phyloP scores from a whole-genome alignment of 2,797 vertebrate genomes.

The Lophius americanus region DNA sequence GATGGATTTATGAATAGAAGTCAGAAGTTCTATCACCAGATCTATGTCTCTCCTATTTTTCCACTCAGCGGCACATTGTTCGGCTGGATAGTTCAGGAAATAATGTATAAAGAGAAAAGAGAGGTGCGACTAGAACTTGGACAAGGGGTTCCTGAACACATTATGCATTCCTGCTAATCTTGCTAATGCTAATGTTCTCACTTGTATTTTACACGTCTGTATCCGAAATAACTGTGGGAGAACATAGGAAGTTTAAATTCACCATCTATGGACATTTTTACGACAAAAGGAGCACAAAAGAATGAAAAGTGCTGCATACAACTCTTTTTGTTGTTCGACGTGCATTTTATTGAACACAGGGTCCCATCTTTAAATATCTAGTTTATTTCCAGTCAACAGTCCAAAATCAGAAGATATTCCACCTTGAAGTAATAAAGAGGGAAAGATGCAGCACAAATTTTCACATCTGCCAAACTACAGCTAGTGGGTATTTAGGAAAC shows the following conservation, averaged over 20 bases:
- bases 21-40: conserved; percentile 21
- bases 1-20: conserved; percentile 37
- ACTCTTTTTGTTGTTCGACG: not conserved
- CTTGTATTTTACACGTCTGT: not conserved
- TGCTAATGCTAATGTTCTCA: not conserved
- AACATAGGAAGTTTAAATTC: too few relatives aligned
- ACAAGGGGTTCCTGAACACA: not conserved
- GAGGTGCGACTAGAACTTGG: not conserved
- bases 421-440: not conserved
- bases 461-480: not conserved
- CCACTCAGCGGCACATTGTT: conserved; percentile 11
- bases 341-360: too few relatives aligned
- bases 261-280: too few relatives aligned
- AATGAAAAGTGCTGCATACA: not conserved
- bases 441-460: not conserved
- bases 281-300: too few relatives aligned
- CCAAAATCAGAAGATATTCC: not conserved
- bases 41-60: conserved; percentile 7
- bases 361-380: not conserved
- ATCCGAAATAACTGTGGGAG: not conserved
- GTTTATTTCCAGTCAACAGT: not conserved
- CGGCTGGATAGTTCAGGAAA: not conserved
- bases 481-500: not conserved
- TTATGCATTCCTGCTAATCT: conserved; percentile 8
- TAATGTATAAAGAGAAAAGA: not conserved